Base-by-base conservation (phyloP, 2,113 vertebrate species). In the Perognathus longimembris region DNA sequence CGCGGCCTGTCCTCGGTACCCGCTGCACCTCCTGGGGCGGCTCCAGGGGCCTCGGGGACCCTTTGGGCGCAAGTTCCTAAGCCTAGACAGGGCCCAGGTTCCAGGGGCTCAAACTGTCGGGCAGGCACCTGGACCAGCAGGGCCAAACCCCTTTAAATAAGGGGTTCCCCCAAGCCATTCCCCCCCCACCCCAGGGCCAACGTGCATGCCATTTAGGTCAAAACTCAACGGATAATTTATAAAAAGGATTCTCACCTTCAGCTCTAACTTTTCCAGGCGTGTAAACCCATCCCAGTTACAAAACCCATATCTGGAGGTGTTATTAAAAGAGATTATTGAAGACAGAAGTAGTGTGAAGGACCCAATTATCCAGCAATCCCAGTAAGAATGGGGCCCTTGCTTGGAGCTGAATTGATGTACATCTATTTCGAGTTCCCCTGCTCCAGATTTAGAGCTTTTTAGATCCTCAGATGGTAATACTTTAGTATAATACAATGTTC, bases 391-490 rank as follows among this genome's bases (percentile, higher is more conserved):
- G 32, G 93, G 83, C 75, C 79, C 80, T 64, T 82, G 84, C 80
- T 87, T 63, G 87, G 73, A 89, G 82, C 70, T 79, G 74, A 93
- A 94, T 21, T 77, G 87, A 94, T 92, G 91, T 30, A 69, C 74
- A 82, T 59, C 85, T 93, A 85, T 85, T 95, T 67, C 78, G 92
- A 89, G 54, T 78, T 74, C 93, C 69, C 1, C 70, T 63, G 17
- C 40, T n/a, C 1, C 67, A 77, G 69, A 89, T 67, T 91, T 83
- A 73, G 30, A 95, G 96, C 89, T 95, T 91, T 95, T 90, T 92
- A 94, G 87, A 40, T 89, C 73, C 73, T 97, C 97, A 96, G 93
- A 90, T 97, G 97, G 96, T 93, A 96, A 96, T 96, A 90, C 95
- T 97, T 96, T 90, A 92, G 24, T 66, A 92, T 95, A 97, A 91